phyloP scores from a whole-genome alignment of 1,140 invertebrate genomes.

The Patella vulgata region DNA sequence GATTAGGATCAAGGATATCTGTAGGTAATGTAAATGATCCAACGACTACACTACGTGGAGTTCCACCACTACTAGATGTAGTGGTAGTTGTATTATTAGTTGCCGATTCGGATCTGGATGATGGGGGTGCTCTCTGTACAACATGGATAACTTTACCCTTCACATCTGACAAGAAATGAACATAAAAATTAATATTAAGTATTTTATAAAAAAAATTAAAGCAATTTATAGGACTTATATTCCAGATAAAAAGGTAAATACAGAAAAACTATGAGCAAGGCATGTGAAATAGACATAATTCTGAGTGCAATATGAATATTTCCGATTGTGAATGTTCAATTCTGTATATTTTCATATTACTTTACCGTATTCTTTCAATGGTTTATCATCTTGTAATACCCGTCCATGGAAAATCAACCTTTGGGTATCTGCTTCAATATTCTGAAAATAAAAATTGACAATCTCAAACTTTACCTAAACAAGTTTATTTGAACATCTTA shows the following conservation, averaged over 20 bases:
- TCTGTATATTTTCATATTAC: slow-evolving; percentile 30
- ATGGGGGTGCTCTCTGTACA: slow-evolving; percentile 83
- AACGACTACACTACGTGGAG: slow-evolving; percentile 59
- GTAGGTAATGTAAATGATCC: slow-evolving; percentile 65
- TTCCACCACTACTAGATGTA: too few species aligned
- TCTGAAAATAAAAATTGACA: slow-evolving; percentile 66
- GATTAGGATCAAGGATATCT: slow-evolving; percentile 59
- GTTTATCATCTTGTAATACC: slow-evolving; percentile 90
- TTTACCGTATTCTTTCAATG: slow-evolving; percentile 86
- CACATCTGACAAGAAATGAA: slow-evolving; percentile 74
- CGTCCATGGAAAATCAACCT: slow-evolving; percentile 92
- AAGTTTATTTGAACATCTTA: too few species aligned
- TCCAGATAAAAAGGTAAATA: slow-evolving; percentile 5
- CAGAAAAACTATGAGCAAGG: neutral
- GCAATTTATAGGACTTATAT: neutral
- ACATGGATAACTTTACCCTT: slow-evolving; percentile 93
- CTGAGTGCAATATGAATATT: neutral
- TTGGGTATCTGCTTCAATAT: slow-evolving; percentile 82
- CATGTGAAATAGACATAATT: slow-evolving; percentile 2
- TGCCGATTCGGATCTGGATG: slow-evolving; percentile 52
- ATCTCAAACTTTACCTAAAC: too few species aligned
- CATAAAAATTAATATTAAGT: slow-evolving; percentile 1
- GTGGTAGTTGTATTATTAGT: slow-evolving; percentile 39
- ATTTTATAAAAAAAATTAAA: neutral
- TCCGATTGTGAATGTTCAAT: neutral